phyloP scores from a whole-genome alignment of 2,888 invertebrate species.

The Formica aserva region DNA sequence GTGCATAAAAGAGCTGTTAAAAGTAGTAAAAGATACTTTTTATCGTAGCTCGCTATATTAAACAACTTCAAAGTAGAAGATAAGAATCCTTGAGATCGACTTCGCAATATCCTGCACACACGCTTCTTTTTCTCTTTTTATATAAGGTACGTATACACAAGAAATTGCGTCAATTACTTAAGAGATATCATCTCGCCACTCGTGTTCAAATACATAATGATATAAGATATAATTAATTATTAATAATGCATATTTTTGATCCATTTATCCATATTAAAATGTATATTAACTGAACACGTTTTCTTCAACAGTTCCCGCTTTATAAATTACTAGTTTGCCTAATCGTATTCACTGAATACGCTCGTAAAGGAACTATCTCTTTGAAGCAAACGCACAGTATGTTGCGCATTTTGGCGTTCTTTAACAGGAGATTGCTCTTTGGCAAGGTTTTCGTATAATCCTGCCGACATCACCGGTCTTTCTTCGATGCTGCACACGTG shows the following conservation, averaged over 20 bases:
- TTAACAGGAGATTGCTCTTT: constrained; percentile 41
- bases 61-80: constrained; percentile 29
- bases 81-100: constrained; percentile 20
- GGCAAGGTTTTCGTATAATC: constrained; percentile 39
- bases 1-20: neutral
- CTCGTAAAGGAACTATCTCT: constrained; percentile 36
- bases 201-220: neutral
- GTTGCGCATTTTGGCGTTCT: constrained; percentile 23
- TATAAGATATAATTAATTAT: constrained; percentile 8
- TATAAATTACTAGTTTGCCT: neutral
- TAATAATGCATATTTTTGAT: neutral
- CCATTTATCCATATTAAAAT: neutral
- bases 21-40: constrained; percentile 29
- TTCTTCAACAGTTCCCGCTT: neutral
- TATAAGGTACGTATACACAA: neutral
- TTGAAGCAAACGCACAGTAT: constrained; percentile 19
- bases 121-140: neutral
- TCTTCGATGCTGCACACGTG: constrained; percentile 50
- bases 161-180: neutral
- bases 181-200: neutral
- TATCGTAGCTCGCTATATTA: neutral
- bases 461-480: constrained; percentile 24
- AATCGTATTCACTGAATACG: constrained; percentile 19
- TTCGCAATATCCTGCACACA: neutral
- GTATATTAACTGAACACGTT: constrained; percentile 4